phyloP scores from a whole-genome alignment of 2,888 invertebrate species.

The Glaucopsyche alexis region DNA sequence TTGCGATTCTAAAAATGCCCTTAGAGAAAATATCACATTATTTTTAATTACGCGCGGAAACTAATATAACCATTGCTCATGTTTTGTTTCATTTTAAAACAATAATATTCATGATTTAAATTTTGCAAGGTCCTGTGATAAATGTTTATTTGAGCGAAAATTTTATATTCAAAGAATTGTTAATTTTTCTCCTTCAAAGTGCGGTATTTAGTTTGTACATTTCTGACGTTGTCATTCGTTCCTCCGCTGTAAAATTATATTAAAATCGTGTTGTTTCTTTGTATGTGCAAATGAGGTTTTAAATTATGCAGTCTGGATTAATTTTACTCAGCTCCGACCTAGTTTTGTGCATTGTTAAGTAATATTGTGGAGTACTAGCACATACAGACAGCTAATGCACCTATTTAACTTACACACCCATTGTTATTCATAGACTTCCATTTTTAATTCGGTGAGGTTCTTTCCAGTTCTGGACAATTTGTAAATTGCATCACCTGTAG shows the following conservation, averaged over 20 bases:
- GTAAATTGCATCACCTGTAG: not conserved
- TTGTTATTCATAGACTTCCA: not conserved
- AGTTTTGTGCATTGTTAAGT: conserved; percentile 33
- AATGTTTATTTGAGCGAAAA: not conserved
- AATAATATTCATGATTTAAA: not conserved
- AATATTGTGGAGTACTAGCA: conserved; percentile 31
- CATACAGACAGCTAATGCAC: conserved; percentile 24
- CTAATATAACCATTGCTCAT: not conserved
- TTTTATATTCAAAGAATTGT: not conserved
- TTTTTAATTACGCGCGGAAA: not conserved
- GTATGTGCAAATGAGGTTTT: conserved; percentile 33
- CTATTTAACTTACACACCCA: conserved; percentile 19
- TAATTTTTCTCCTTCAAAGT: conserved; percentile 20
- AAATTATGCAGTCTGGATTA: conserved; percentile 38
- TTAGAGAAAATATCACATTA: not conserved
- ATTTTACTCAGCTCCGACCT: conserved; percentile 34
- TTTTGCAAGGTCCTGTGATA: not conserved
- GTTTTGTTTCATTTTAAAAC: conserved; percentile 4
- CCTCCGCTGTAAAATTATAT: conserved; percentile 14
- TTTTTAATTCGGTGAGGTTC: not conserved
- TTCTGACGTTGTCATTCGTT: conserved; percentile 11
- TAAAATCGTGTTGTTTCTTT: conserved; percentile 30
- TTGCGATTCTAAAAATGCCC: not conserved
- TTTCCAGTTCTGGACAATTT: not conserved
- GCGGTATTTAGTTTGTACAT: conserved; percentile 19